phyloP scores from a whole-genome alignment of 2,113 vertebrate genomes.

The Lagenorhynchus albirostris region DNA sequence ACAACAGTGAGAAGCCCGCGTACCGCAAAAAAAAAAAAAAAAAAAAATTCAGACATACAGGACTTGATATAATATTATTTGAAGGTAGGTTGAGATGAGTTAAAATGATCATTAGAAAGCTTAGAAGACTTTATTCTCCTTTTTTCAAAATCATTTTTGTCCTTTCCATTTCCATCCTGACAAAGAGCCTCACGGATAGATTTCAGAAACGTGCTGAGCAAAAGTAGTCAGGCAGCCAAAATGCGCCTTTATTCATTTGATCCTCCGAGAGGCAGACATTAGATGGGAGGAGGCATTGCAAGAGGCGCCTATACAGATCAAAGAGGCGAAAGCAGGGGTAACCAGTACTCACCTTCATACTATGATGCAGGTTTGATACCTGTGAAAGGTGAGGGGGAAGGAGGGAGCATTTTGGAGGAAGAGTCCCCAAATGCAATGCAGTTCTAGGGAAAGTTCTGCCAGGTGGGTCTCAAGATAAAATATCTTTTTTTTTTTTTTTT shows the following conservation, averaged over 20 bases:
- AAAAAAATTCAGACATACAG: neutral
- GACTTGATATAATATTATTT: neutral
- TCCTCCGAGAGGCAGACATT: neutral
- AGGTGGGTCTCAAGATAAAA: neutral
- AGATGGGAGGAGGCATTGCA: neutral
- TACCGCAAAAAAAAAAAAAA: too few species aligned
- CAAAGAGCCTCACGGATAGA: fast-evolving
- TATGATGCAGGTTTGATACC: neutral
- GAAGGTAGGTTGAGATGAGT: neutral
- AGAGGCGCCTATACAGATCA: neutral
- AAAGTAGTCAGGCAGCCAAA: neutral
- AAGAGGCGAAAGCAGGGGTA: neutral
- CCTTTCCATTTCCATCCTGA: neutral
- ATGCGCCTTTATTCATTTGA: neutral
- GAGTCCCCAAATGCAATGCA: too few species aligned
- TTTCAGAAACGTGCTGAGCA: neutral
- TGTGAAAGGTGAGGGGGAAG: neutral
- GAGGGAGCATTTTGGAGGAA: neutral
- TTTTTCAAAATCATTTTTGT: neutral
- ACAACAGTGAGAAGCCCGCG: too few species aligned
- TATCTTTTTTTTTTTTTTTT: too few species aligned
- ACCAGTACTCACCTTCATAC: neutral
- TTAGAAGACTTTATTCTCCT: neutral
- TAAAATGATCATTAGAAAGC: neutral
- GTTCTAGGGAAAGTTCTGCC: neutral